These are phyloP conservation scores for Tachysurus vachellii DNA, from an alignment of 2,113 vertebrate species.

Conservation along the genomic window DNA sequence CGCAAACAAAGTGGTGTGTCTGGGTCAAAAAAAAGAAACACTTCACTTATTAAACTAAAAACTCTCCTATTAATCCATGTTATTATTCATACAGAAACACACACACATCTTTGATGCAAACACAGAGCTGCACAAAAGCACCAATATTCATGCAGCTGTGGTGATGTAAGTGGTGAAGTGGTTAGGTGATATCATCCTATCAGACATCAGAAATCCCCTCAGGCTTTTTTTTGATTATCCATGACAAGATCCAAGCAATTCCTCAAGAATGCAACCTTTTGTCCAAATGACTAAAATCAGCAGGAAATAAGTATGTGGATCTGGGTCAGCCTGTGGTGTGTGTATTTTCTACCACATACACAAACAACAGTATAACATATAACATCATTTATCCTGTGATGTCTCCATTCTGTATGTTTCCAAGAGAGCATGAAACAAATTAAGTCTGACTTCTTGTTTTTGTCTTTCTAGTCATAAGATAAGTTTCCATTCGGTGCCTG, in stretches of 20 bases:
- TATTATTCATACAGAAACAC: constrained; percentile 28
- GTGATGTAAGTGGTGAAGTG: constrained; percentile 75
- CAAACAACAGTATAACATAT: constrained; percentile 48
- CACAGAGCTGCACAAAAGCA: constrained; percentile 42
- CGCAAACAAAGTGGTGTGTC: not conserved
- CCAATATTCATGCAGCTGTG: constrained; percentile 66
- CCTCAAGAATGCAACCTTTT: constrained; percentile 52
- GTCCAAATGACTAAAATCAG: constrained; percentile 54
- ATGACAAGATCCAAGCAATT: constrained; percentile 60
- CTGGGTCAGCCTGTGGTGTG: constrained; percentile 62
- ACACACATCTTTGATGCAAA: constrained; percentile 13
- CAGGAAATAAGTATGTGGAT: constrained; percentile 58
- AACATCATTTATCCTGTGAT: constrained; percentile 52
- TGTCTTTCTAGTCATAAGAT: constrained; percentile 38
- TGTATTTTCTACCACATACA: constrained; percentile 24
- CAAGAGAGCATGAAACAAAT: constrained; percentile 40
- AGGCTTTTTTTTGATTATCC: constrained; percentile 55
- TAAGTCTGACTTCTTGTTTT: constrained; percentile 47
- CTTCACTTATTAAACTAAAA: constrained; percentile 42
- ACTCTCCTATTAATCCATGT: constrained; percentile 55
- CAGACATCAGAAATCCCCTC: constrained; percentile 66
- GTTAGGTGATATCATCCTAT: constrained; percentile 72
- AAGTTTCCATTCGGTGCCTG: constrained; percentile 49
- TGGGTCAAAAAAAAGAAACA: constrained; percentile 6
- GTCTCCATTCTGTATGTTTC: constrained; percentile 44